These are phyloP conservation scores for Geophilus truncorum DNA, from an alignment of 2,888 invertebrate species.

Conservation along the genomic window DNA sequence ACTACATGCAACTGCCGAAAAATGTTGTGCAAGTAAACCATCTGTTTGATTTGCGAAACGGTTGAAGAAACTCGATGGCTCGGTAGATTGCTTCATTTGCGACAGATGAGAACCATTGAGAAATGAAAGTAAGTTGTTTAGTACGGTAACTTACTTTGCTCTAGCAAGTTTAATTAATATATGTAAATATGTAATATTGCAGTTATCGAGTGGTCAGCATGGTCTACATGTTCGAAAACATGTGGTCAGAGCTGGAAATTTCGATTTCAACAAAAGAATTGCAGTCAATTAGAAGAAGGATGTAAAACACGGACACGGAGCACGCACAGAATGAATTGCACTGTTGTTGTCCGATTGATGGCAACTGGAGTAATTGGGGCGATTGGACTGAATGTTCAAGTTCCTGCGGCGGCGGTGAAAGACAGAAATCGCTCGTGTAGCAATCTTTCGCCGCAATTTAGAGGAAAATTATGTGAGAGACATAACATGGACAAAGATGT, in stretches of 20 bases:
- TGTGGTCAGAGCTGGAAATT: conserved; percentile 48
- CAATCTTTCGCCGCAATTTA: conserved; percentile 47
- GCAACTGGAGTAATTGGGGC: conserved; percentile 50
- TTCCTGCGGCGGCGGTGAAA: conserved; percentile 47
- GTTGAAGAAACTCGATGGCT: neutral
- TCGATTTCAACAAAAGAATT: conserved; percentile 45
- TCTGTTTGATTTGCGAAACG: neutral
- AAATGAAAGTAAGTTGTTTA: neutral
- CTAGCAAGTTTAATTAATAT: neutral
- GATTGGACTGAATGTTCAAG: conserved; percentile 48
- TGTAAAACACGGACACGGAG: neutral
- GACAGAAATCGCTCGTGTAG: conserved; percentile 45
- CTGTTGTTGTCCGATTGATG: conserved; percentile 38
- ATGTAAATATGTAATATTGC: conserved; percentile 47
- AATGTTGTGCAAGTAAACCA: neutral
- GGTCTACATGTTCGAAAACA: conserved; percentile 47
- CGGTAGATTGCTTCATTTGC: neutral
- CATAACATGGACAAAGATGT: neutral
- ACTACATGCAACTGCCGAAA: neutral
- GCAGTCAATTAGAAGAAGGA: conserved; percentile 46
- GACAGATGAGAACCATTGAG: neutral
- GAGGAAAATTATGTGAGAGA: conserved; percentile 41
- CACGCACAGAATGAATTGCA: too few relatives aligned
- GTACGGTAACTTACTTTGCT: neutral
- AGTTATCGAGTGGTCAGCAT: conserved; percentile 47